Evolutionary conservation across 30 jellyfish, hydroid and myxozoan genomes (phyloP).

Genomic region (Turritopsis rubra): DNA sequence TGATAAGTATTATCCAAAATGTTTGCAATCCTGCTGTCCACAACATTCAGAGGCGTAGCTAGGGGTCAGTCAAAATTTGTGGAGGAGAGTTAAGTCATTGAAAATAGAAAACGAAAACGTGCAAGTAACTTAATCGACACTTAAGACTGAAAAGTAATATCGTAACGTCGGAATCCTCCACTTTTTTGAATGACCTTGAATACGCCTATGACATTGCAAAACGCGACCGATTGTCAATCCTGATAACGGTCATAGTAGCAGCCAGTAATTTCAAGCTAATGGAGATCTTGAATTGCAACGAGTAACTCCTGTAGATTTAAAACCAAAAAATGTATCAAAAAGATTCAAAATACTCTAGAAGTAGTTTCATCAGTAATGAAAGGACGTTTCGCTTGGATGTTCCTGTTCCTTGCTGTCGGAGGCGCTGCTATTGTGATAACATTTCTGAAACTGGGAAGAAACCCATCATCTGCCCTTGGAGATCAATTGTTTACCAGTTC

Average conservation of each 20-base stretch:
- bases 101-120: too few relatives aligned
- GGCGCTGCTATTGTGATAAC: conserved; percentile 57
- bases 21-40: neutral
- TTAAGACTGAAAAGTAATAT: too few relatives aligned
- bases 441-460: conserved; percentile 52
- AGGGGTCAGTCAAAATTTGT: too few relatives aligned
- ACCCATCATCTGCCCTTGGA: conserved; percentile 44
- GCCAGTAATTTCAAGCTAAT: neutral
- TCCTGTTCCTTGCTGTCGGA: conserved; percentile 43
- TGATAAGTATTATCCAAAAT: conserved; percentile 12
- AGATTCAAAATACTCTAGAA: neutral
- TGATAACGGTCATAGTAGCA: neutral
- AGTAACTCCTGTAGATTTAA: too few relatives aligned
- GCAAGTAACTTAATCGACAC: too few relatives aligned
- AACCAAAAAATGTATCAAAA: too few relatives aligned
- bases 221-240: neutral
- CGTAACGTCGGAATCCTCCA: too few relatives aligned
- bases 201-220: neutral
- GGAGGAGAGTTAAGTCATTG: too few relatives aligned
- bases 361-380: neutral
- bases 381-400: conserved; percentile 33
- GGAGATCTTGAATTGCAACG: neutral
- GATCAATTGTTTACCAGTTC: conserved; percentile 60
- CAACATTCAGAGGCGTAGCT: too few relatives aligned
- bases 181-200: too few relatives aligned